Evolutionary conservation across 2,888 invertebrate genomes (phyloP).

Genomic region (Lissocephala sabroskyi): DNA sequence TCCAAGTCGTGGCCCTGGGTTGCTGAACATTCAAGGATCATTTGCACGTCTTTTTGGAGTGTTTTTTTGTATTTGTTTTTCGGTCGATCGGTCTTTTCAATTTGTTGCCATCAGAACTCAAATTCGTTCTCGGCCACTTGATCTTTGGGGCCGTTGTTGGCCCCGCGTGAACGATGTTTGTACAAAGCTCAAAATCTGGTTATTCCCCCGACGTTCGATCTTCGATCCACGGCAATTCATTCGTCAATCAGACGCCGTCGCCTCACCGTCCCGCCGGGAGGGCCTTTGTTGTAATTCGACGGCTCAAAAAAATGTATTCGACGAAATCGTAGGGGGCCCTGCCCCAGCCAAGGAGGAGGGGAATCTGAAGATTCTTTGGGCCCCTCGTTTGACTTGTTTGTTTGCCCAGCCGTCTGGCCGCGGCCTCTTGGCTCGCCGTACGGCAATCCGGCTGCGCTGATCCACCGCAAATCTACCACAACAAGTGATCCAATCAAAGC

Average conservation of each 20-base stretch:
- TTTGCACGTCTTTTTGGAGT: constrained; percentile 42
- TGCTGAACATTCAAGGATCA: constrained; percentile 49
- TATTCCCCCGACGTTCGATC: constrained; percentile 22
- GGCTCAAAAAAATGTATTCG: too few species aligned
- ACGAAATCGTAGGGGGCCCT: too few species aligned
- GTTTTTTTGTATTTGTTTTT: constrained; percentile 39
- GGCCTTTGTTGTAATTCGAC: constrained; percentile 49
- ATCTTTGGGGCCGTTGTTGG: constrained; percentile 32
- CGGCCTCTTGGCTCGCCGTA: too few species aligned
- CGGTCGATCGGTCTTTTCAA: constrained; percentile 11
- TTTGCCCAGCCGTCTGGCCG: too few species aligned
- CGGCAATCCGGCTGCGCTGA: too few species aligned
- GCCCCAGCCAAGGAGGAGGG: too few species aligned
- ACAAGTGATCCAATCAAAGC: constrained; percentile 2
- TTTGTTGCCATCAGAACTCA: constrained; percentile 16
- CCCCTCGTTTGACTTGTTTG: too few species aligned
- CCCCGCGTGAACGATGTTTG: constrained; percentile 48
- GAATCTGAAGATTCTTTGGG: too few species aligned
- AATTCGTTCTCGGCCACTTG: constrained; percentile 59
- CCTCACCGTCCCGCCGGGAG: constrained; percentile 3
- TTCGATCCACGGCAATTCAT: constrained; percentile 34
- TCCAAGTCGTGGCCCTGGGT: background rate
- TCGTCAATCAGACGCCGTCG: constrained; percentile 44
- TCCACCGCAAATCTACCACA: constrained; percentile 1
- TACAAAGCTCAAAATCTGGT: constrained; percentile 62